Evolutionary conservation across 2,888 invertebrate species (phyloP).

Genomic region (Clusia tigrina): DNA sequence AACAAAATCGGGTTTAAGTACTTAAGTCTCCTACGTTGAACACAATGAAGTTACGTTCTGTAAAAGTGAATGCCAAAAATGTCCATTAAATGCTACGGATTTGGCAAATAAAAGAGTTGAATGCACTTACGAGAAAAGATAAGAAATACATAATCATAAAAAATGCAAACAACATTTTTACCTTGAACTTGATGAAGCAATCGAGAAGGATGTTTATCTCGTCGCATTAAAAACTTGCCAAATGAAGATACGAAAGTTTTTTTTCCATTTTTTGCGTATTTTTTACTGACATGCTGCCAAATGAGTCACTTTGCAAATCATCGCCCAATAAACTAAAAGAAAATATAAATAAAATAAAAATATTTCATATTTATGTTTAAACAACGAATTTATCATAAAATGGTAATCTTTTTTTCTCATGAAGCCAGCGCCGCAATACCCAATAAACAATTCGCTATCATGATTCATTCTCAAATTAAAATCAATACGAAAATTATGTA

Average conservation of each 20-base stretch:
- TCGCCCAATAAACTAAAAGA: no score
- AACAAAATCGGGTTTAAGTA: no score
- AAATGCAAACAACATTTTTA: slow-evolving; percentile 11
- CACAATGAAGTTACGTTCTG: no score
- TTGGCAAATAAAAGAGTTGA: background rate
- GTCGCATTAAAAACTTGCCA: slow-evolving; percentile 14
- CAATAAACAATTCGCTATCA: slow-evolving; percentile 53
- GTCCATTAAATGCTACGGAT: no score
- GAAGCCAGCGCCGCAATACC: slow-evolving; percentile 35
- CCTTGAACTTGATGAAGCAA: slow-evolving; percentile 48
- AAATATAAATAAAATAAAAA: background rate
- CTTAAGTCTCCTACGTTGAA: no score
- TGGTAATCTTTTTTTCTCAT: slow-evolving; percentile 58
- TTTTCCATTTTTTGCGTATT: slow-evolving; percentile 41
- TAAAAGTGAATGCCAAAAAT: no score
- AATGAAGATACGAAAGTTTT: slow-evolving; percentile 42
- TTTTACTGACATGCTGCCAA: background rate
- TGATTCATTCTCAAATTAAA: slow-evolving; percentile 54
- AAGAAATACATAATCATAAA: background rate
- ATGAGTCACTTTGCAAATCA: background rate
- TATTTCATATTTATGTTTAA: slow-evolving; percentile 33
- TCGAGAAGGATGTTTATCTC: slow-evolving; percentile 47
- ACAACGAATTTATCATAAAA: slow-evolving; percentile 53
- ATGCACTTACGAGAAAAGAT: background rate
- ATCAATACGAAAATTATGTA: slow-evolving; percentile 39